Conservation (phyloP, 2,797 vertebrate species). For the Chanos chanos region DNA sequence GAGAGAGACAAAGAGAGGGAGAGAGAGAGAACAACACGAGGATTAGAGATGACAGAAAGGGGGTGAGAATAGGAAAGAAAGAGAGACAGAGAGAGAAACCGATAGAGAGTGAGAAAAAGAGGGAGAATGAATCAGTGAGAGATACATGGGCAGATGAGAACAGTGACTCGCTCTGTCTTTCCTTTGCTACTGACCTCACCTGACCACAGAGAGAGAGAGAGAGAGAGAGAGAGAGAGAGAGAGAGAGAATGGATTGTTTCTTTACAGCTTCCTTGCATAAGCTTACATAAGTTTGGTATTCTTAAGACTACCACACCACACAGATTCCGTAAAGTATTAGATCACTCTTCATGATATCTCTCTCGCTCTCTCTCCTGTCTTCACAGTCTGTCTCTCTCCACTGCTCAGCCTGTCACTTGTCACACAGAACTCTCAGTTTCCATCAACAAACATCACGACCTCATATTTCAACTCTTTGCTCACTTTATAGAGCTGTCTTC, state of each 20-base stretch:
- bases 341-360: conserved; percentile 39
- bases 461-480: conserved; percentile 47
- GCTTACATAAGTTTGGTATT: too few relatives aligned
- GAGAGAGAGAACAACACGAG: not conserved
- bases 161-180: not conserved
- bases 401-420: conserved; percentile 32
- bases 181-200: not conserved
- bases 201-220: not conserved
- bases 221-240: not conserved
- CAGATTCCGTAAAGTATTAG: conserved; percentile 49
- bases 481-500: conserved; percentile 34
- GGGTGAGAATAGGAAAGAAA: too few relatives aligned
- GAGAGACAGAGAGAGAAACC: too few relatives aligned
- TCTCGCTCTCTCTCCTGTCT: not conserved
- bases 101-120: not conserved
- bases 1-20: not conserved
- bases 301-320: not conserved
- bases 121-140: not conserved
- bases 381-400: not conserved
- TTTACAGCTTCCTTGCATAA: not conserved
- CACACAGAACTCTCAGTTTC: conserved; percentile 47
- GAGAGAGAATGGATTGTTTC: conserved; percentile 21
- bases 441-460: conserved; percentile 38
- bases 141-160: not conserved
- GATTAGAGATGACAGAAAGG: too few relatives aligned